Evolutionary conservation across 2,797 vertebrate species (phyloP), one percentile per base, ranked within the genome.

Genomic region (Eurystomus glaucurus): DNA sequence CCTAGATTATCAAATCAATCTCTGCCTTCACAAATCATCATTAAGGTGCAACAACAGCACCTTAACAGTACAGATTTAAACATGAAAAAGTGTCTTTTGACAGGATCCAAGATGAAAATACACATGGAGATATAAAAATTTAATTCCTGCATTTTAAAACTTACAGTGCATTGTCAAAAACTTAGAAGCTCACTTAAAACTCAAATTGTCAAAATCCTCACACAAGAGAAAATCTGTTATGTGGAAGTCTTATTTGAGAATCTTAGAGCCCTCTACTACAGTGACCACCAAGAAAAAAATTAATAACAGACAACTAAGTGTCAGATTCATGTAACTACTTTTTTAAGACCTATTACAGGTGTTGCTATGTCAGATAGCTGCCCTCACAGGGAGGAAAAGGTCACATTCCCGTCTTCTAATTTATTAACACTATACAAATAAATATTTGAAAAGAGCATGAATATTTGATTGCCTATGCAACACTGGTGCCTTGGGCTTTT

Each of bases 371-470:
- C 55, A 86, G 60, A 88, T 6, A 93, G 39, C 51, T 91, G 41
- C 76, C 75, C 85, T 90, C 92, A 52, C 35, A 71, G 31, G 25
- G 28, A 94, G 31, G 85, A 92, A 86, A 93, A 96, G 91, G 95
- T 96, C 94, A 97, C 85, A 92, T 86, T 93, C 90, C 48, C 85
- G 50, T 88, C 84, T 93, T 84, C 82, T 95, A 93, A 91, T 92
- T 95, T 97, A 95, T 97, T 96, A 97, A 82, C 82, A 70, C 29
- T 94, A 62, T 41, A 90, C 91, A 96, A 97, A 97, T 96, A 97
- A 96, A 97, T 97, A 95, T 97, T 97, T 98, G 86, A 97, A 91
- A 85, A 92, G 79, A 93, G 50, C 68, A 95, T 97, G 82, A 95
- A 96, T 97, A 96, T 96, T 97, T 95, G 64, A 97, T 92, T 78